Evolutionary conservation across 1,140 invertebrate genomes (phyloP).

Genomic region (Lamellibrachia luymesi): DNA sequence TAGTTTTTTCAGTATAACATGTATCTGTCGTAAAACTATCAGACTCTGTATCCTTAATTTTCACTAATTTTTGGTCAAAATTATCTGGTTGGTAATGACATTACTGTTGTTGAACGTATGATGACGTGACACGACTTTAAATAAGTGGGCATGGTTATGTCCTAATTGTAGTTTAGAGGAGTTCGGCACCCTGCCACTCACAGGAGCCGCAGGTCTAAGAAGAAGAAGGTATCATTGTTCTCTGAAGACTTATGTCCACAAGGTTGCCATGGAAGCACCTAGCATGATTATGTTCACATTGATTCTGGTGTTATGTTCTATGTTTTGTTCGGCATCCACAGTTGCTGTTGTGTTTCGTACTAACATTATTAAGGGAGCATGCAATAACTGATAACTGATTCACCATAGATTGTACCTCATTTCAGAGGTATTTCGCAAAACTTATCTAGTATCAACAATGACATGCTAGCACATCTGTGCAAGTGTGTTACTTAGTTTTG

Average conservation of each 20-base stretch:
- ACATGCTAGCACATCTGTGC: too few relatives aligned
- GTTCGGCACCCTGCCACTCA: background rate
- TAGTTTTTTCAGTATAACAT: too few relatives aligned
- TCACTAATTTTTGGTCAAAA: background rate
- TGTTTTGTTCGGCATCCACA: background rate
- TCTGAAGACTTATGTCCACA: background rate
- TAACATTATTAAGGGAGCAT: background rate
- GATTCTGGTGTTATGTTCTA: background rate
- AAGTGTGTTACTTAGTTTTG: too few relatives aligned
- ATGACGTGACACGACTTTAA: background rate
- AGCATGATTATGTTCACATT: background rate
- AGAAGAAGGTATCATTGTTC: background rate
- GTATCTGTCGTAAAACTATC: background rate
- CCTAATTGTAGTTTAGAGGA: background rate
- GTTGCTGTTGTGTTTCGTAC: background rate
- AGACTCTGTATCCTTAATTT: background rate
- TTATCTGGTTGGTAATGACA: background rate
- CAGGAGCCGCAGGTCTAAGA: background rate
- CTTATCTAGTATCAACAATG: too few relatives aligned
- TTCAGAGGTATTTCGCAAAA: too few relatives aligned
- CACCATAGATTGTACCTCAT: too few relatives aligned
- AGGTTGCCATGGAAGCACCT: background rate
- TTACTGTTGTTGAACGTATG: background rate
- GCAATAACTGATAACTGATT: background rate
- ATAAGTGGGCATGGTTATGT: background rate